phyloP scores from a whole-genome alignment of 2,113 vertebrate species.

The Takifugu flavidus region DNA sequence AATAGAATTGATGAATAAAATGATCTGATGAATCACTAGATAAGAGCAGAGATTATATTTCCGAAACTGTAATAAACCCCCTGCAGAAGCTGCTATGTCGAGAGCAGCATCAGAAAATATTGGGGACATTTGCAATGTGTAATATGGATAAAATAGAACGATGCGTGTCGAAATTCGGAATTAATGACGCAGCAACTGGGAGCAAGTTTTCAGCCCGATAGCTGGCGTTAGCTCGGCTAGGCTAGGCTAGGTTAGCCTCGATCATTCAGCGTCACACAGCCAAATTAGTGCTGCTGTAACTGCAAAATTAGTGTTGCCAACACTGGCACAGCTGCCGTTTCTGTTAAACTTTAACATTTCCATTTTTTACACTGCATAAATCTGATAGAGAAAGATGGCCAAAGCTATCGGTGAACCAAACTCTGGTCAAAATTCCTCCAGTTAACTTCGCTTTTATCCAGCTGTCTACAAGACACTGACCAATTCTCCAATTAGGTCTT shows the following conservation, averaged over 20 bases:
- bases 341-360: no score
- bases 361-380: no score
- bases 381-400: neutral
- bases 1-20: no score
- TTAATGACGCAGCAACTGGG: neutral
- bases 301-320: no score
- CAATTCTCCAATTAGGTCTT: fast-evolving
- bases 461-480: fast-evolving
- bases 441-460: neutral
- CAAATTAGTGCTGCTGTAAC: no score
- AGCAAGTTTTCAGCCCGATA: constrained; percentile 8
- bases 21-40: no score
- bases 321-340: no score
- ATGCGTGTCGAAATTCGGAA: neutral
- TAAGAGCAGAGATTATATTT: no score
- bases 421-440: neutral
- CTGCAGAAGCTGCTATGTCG: no score
- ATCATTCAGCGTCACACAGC: neutral
- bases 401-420: constrained; percentile 13
- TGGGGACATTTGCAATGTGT: neutral
- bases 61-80: no score
- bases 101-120: neutral
- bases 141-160: neutral
- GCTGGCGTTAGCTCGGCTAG: constrained; percentile 26
- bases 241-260: constrained; percentile 14